Evolutionary conservation across 1,140 invertebrate genomes (phyloP), one percentile per base, ranked within the genome.

Genomic region (Popillia japonica): DNA sequence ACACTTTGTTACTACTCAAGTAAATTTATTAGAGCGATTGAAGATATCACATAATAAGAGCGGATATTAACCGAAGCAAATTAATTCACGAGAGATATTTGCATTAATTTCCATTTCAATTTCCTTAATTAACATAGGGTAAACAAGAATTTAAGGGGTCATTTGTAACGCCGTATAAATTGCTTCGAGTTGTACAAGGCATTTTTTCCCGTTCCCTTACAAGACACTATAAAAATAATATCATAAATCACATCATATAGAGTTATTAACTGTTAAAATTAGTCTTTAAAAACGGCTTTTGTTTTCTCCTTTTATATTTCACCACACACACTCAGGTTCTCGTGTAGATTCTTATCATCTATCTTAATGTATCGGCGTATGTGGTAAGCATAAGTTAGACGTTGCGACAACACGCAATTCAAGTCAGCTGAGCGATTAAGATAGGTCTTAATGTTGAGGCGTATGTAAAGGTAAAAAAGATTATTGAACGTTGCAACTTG

Each of bases 31-130:
- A 48, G 44, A n/a, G 44, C 44, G 44, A 48, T 48, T 48, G 44
- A 48, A 48, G 44, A 48, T 48, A 48, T 48, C 44, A 48, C 44
- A 48, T 48, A 48, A 48, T 48, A 48, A 48, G 44, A 48, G 17
- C 44, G 44, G 44, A 48, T 48, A 48, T 48, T 48, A 48, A 8
- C 44, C 44, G 2, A n/a, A n/a, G 44, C 44, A 48, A 48, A 48
- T 48, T 48, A 48, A 48, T 48, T 48, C 44, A 48, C 44, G 8
- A 48, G 44, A 48, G 11, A 48, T 48, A 48, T 48, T 48, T 48
- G 44, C 44, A 48, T 48, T 48, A 48, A 48, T 48, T 48, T 48
- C 44, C 44, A 48, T 48, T 48, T 48, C 44, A 48, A 48, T 48
- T 48, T 48, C 44, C 44, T 48, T 48, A 48, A 48, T 48, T 48